phyloP scores from a whole-genome alignment of 2,888 invertebrate genomes.

The Syrista parreyssii region DNA sequence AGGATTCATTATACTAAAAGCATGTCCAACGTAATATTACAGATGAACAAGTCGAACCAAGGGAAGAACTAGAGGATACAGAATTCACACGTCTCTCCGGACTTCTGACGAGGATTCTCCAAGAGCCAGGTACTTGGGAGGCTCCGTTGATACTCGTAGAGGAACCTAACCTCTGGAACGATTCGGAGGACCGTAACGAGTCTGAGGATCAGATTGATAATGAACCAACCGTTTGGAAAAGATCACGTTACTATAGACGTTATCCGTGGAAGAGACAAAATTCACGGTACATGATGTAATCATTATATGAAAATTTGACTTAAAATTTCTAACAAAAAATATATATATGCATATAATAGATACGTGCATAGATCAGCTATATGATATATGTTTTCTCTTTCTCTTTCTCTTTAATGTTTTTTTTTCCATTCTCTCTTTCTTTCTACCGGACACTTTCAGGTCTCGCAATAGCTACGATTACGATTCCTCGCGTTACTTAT shows the following conservation, averaged over 20 bases:
- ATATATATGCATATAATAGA: no score
- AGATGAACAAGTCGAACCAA: slow-evolving; percentile 28
- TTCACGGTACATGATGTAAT: slow-evolving; percentile 63
- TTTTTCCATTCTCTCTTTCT: background rate
- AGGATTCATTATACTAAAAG: no score
- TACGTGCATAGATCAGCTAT: no score
- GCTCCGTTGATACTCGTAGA: slow-evolving; percentile 36
- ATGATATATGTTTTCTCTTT: no score
- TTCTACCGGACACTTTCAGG: slow-evolving; percentile 21
- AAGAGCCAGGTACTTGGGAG: slow-evolving; percentile 32
- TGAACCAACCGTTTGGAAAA: slow-evolving; percentile 54
- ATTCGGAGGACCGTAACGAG: slow-evolving; percentile 13
- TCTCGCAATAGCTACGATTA: slow-evolving; percentile 67
- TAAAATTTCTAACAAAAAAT: background rate
- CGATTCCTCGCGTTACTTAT: slow-evolving; percentile 70
- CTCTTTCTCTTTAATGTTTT: background rate
- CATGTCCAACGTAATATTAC: no score
- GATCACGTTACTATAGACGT: slow-evolving; percentile 72
- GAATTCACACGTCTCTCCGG: slow-evolving; percentile 31
- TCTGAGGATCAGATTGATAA: slow-evolving; percentile 20
- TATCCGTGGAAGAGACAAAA: slow-evolving; percentile 76
- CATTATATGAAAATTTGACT: background rate
- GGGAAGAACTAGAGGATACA: slow-evolving; percentile 32
- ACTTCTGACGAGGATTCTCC: slow-evolving; percentile 34
- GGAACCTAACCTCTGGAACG: slow-evolving; percentile 21